These are phyloP conservation scores for Climacteris rufus DNA, from an alignment of 2,113 vertebrate genomes.

Conservation along the genomic window DNA sequence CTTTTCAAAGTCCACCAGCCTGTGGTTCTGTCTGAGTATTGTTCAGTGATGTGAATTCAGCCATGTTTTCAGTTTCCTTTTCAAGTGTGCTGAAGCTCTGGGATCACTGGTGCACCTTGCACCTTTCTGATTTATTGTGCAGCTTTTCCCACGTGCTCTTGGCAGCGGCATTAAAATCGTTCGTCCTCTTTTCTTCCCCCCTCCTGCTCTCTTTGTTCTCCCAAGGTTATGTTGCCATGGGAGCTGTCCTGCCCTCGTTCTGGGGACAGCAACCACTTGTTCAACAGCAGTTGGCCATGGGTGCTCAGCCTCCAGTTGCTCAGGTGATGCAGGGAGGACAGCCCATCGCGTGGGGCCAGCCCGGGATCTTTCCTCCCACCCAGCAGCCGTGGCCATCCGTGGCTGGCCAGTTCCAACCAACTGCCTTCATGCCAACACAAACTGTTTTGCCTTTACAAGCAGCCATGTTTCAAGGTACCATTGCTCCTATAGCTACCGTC, in stretches of 20 bases:
- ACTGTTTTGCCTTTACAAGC: slow-evolving; percentile 94
- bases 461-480: slow-evolving; percentile 94
- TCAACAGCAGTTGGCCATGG: slow-evolving; percentile 89
- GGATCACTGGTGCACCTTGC: background rate
- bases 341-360: slow-evolving; percentile 94
- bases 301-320: slow-evolving; percentile 80
- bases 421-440: slow-evolving; percentile 97
- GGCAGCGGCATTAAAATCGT: background rate
- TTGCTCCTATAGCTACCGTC: slow-evolving; percentile 82
- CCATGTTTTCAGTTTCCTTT: background rate
- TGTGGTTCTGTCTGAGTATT: background rate
- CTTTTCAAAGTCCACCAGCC: background rate
- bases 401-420: slow-evolving; percentile 91
- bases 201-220: background rate
- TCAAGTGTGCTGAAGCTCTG: background rate
- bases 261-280: slow-evolving; percentile 96
- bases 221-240: slow-evolving; percentile 98
- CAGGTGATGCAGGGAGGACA: slow-evolving; percentile 96
- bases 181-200: accelerated
- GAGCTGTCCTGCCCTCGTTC: slow-evolving; percentile 91
- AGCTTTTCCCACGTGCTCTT: background rate
- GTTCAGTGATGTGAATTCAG: background rate
- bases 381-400: slow-evolving; percentile 97
- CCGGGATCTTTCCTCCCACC: slow-evolving; percentile 90
- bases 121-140: background rate